A percentile compares a stretch with the other conserved stretches of the same genome.
These are phyloP conservation scores for Hippocampus mohnikei DNA, from an alignment of 2,113 vertebrate species.

Conservation along the genomic window DNA sequence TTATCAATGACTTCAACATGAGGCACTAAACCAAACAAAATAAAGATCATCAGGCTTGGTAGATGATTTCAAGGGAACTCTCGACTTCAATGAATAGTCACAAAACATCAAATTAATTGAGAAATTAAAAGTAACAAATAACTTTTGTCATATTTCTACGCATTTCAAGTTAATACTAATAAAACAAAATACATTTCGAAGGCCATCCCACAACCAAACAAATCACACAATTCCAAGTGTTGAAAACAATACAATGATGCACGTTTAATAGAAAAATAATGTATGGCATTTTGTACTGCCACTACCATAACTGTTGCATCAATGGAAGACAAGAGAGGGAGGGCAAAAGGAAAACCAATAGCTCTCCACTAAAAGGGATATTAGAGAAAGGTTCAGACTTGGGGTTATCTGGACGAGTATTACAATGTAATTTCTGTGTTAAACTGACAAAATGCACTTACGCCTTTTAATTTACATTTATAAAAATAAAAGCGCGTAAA, in stretches of 20 bases:
- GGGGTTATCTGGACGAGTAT: not conserved
- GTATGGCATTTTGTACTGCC: conserved; percentile 22
- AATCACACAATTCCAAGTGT: not conserved
- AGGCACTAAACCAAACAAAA: conserved; percentile 34
- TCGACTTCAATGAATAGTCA: conserved; percentile 2
- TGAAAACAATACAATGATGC: conserved; percentile 1
- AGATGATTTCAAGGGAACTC: not conserved
- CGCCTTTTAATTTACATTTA: not conserved
- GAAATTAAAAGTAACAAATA: not conserved
- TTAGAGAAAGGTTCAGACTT: not conserved
- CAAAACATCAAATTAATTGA: not conserved
- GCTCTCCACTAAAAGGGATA: not conserved
- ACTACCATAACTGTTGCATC: conserved; percentile 17
- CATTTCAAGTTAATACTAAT: not conserved
- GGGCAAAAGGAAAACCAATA: not conserved
- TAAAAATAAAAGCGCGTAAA: not conserved
- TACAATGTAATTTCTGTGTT: not conserved
- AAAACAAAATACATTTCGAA: not conserved
- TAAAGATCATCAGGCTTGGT: not conserved
- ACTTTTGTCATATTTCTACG: not conserved
- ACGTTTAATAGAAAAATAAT: conserved; percentile 47
- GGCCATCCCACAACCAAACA: not conserved
- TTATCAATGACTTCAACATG: conserved; percentile 18
- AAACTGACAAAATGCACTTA: not conserved
- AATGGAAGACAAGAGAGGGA: conserved; percentile 33